Base-by-base conservation (phyloP, 2,888 invertebrate species). In the Pherbina coryleti region DNA sequence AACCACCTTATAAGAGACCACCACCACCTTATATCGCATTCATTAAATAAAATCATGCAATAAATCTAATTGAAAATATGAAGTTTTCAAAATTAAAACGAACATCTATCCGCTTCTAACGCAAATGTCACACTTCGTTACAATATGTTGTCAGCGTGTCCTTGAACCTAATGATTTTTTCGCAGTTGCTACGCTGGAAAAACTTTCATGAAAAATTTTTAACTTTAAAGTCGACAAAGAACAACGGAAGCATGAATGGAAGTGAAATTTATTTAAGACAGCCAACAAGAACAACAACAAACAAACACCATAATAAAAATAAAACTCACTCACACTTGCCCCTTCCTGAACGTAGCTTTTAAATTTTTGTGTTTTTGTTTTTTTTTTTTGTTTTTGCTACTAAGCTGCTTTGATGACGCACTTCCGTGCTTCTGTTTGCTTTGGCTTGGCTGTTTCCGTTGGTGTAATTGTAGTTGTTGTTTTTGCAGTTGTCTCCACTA, bases 131-230 rank as follows among this genome's bases (percentile, higher is more conserved):
- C 0, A 9, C 5, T 0, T 11, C 4, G 22, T 57, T 25, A 14
- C 5, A 19, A 19, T 44, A 11, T 44, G 44, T 44, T 44, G 11
- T 44, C 44, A 44, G 7, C 7, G 28, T 60, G 25, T 60, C 25
- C 60, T 60, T 60, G 60, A 60, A 60, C 25, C 14, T 25, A 60
- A 60, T 60, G 60, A 28, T 28, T 28, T 60, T 60, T 60, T 60
- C n/a, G 55, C 22, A 22, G 8, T 25, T 60, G 57, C 9, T 60
- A 28, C 11, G 57, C 25, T 19, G 7, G 25, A 25, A 60, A 25
- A 28, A 60, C 28, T 60, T 28, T 14, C 28, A 22, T 25, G 8
- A 28, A 44, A 44, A 60, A 60, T 28, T 60, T 60, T 28, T 5
- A 60, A 60, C 28, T 60, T 25, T 11, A 60, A 60, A 60, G 25